Evolutionary conservation across 2,797 vertebrate species (phyloP).

Genomic region (Pelodytes ibericus): DNA sequence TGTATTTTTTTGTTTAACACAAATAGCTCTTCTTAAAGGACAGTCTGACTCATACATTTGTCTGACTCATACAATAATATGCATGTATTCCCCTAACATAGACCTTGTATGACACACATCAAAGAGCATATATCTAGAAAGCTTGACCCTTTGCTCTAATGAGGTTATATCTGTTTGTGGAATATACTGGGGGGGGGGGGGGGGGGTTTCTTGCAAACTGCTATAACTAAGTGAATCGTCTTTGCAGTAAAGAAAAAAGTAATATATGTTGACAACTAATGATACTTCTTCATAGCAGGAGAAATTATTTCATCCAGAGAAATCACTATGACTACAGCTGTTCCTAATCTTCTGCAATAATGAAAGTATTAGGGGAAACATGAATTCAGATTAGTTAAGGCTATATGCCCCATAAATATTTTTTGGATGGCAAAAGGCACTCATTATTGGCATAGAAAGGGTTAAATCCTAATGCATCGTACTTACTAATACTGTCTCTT

Average conservation of each 20-base stretch:
- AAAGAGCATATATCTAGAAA: conserved; percentile 2
- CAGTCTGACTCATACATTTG: no score
- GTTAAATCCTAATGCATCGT: not conserved
- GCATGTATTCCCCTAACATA: no score
- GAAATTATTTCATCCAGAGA: not conserved
- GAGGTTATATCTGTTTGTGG: not conserved
- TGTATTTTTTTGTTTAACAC: no score
- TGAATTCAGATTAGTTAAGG: no score
- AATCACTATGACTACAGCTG: not conserved
- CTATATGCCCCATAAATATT: no score
- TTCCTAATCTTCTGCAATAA: not conserved
- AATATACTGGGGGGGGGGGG: not conserved
- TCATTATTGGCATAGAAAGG: not conserved
- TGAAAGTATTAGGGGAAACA: no score
- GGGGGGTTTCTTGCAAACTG: not conserved
- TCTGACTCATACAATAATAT: no score
- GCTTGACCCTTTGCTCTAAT: not conserved
- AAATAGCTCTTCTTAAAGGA: no score
- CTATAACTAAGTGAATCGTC: not conserved
- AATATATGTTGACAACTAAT: not conserved
- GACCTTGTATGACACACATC: not conserved
- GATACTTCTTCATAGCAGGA: not conserved
- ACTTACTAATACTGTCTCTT: not conserved
- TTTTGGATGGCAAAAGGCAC: not conserved
- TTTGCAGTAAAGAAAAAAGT: not conserved